phyloP scores from a whole-genome alignment of 2,888 invertebrate genomes.

The Laspeyria flexula region DNA sequence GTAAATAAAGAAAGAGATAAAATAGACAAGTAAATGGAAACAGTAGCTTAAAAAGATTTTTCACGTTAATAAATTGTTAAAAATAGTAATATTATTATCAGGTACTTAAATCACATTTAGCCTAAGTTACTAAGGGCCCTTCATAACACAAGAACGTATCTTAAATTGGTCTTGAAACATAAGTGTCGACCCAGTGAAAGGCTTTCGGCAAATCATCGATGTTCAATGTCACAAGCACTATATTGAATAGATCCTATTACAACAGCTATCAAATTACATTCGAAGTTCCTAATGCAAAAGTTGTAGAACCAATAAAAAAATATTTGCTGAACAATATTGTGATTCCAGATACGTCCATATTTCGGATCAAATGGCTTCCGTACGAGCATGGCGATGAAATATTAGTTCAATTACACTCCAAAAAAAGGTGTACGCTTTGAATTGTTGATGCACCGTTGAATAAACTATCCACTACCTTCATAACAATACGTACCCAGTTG shows the following conservation, averaged over 20 bases:
- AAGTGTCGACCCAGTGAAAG: too few relatives aligned
- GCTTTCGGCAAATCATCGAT: not conserved
- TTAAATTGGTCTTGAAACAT: too few relatives aligned
- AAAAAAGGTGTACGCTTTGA: constrained; percentile 43
- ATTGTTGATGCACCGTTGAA: constrained; percentile 49
- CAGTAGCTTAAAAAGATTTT: too few relatives aligned
- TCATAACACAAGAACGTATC: constrained; percentile 1
- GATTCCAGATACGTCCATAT: constrained; percentile 7
- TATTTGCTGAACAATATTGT: not conserved
- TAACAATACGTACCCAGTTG: constrained; percentile 21
- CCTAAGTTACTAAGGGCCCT: constrained; percentile 12
- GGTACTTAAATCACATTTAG: not conserved
- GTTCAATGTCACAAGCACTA: not conserved
- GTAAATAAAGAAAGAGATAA: too few relatives aligned
- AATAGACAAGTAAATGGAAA: not conserved
- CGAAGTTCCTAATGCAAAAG: not conserved
- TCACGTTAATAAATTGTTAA: too few relatives aligned
- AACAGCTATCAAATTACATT: not conserved
- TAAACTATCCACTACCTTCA: constrained; percentile 40
- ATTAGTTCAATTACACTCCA: constrained; percentile 32
- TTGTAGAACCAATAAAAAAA: not conserved
- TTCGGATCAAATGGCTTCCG: constrained; percentile 10
- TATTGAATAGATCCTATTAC: not conserved
- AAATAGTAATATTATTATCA: not conserved
- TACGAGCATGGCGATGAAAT: constrained; percentile 20